Evolutionary conservation across 1,140 invertebrate genomes (phyloP), one percentile per base, ranked within the genome.

Genomic region (Halotydeus destructor): DNA sequence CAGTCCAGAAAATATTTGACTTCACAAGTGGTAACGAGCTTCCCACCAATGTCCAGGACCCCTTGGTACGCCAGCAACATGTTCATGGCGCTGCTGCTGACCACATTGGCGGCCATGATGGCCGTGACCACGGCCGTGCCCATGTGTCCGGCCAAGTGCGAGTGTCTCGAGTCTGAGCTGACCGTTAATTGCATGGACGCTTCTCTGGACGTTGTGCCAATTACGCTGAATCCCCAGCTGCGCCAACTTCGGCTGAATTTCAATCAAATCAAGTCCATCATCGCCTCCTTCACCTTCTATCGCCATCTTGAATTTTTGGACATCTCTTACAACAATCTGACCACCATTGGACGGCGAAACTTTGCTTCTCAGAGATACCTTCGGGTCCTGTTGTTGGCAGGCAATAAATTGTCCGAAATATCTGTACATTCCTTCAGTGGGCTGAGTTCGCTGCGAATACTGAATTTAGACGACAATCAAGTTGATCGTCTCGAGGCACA

Each of bases 191-290:
- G 84, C 57, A 70, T 79, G 47, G 73, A 74, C 52, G 79, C 76
- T 49, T 78, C 75, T 45, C 63, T 88, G 30, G 80, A 85, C 59
- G 77, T 84, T 12, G 72, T 88, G 32, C 84, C 83, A 27, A 86
- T 88, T 49, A 78, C 82, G 1, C 64, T 89, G 31, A 89, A 88
- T 60, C 84, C 84, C 3, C 76, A 75, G 49, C 78, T 86, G 40
- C 76, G 80, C 56, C 67, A 69, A 14, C 65, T 88, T 12, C 76
- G 83, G 56, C 69, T 88, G 24, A 72, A 74, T 50, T 78, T 78
- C 54, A 88, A 84, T 57, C 72, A 72, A 50, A 82, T 88, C 51
- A 80, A 80, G 57, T 77, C 73, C 16, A 76, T 88, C 31, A 78
- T 83, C 56, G 73, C 74, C 8, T 78, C 77, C 2, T 79, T 86